Evolutionary conservation across 2,113 vertebrate species (phyloP).

Genomic region (Notiomystis cincta): DNA sequence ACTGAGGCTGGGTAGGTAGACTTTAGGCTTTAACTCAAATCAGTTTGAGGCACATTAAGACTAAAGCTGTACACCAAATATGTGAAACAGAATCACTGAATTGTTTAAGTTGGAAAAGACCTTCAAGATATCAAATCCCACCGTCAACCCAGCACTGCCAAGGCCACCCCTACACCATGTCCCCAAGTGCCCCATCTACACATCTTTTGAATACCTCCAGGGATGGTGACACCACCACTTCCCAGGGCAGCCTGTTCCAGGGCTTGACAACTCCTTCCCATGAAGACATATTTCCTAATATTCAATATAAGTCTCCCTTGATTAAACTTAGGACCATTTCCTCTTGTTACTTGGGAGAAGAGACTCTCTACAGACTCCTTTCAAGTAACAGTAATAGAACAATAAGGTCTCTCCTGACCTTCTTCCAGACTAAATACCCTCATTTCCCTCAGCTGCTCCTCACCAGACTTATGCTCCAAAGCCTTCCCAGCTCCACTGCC

Average conservation of each 20-base stretch:
- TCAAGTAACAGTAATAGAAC: neutral
- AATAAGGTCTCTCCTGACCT: neutral
- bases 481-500: neutral
- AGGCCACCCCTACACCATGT: neutral
- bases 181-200: neutral
- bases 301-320: neutral
- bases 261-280: neutral
- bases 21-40: neutral
- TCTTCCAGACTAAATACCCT: neutral
- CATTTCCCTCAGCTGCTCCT: neutral
- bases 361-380: neutral
- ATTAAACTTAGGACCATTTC: neutral
- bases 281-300: neutral
- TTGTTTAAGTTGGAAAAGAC: neutral
- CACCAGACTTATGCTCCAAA: neutral
- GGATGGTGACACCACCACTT: neutral
- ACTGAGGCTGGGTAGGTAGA: neutral
- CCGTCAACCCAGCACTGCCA: neutral
- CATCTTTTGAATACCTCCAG: rapidly evolving
- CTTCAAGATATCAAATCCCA: neutral
- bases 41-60: neutral
- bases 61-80: neutral
- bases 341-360: neutral
- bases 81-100: neutral
- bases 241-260: neutral